Conservation (phyloP, 2,797 vertebrate genomes). For the Odontamblyopus rebecca region DNA sequence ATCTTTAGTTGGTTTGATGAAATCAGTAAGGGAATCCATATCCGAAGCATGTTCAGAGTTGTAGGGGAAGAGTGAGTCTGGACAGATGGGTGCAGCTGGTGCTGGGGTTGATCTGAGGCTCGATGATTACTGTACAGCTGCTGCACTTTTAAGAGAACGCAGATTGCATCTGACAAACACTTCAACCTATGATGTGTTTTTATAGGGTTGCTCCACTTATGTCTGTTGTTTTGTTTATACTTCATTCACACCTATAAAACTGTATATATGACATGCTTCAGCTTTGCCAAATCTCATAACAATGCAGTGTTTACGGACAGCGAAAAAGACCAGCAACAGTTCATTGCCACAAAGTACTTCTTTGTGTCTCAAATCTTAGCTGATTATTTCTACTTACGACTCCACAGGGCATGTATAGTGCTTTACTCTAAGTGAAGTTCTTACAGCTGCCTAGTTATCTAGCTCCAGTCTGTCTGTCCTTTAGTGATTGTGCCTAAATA, state of each 20-base stretch:
- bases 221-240: conserved; percentile 24
- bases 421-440: conserved; percentile 59
- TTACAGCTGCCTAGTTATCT: conserved; percentile 52
- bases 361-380: conserved; percentile 30
- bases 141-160: conserved; percentile 20
- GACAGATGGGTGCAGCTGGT: conserved; percentile 89
- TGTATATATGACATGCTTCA: conserved; percentile 54
- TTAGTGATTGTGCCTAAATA: conserved; percentile 67
- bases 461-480: conserved; percentile 61
- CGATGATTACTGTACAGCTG: conserved; percentile 47
- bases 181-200: not conserved
- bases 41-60: not conserved
- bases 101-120: conserved; percentile 81
- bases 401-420: conserved; percentile 58
- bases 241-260: conserved; percentile 38
- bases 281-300: conserved; percentile 50
- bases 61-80: conserved; percentile 58
- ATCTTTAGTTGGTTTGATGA: not conserved
- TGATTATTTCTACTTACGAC: conserved; percentile 55
- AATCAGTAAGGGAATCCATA: conserved; percentile 15
- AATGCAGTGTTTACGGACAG: conserved; percentile 41
- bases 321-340: conserved; percentile 33
- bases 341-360: conserved; percentile 15
- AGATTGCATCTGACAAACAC: conserved; percentile 10
- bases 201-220: conserved; percentile 31